Evolutionary conservation across 2,888 invertebrate species (phyloP).

Genomic region (Trachelus iudaicus): DNA sequence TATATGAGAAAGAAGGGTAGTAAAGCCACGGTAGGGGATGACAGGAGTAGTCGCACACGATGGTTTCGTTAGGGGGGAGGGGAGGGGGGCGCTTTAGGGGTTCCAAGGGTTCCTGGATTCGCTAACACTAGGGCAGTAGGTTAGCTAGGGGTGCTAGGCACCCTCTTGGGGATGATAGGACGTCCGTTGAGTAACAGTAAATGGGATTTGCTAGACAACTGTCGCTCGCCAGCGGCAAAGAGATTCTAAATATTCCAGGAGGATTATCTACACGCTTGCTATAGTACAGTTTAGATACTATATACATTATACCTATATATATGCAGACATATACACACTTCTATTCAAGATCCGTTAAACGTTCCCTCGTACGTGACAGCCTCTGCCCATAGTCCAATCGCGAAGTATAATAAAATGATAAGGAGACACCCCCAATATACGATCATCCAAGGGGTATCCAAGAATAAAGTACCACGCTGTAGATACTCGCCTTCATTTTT

Average conservation of each 20-base stretch:
- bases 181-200: conserved; percentile 44
- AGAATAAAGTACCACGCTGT: not conserved
- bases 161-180: conserved; percentile 39
- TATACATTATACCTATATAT: conserved; percentile 1
- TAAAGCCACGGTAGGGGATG: not conserved
- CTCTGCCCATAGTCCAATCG: not conserved
- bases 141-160: conserved; percentile 57
- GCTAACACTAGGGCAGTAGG: conserved; percentile 60
- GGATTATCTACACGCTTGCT: conserved; percentile 31
- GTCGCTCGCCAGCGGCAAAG: conserved; percentile 29
- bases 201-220: conserved; percentile 57
- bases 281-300: not conserved
- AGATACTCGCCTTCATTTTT: conserved; percentile 3
- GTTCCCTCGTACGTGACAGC: not conserved
- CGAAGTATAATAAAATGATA: not conserved
- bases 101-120: not conserved
- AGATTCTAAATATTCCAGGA: conserved; percentile 41
- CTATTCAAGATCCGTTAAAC: not conserved
- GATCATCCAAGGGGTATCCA: not conserved
- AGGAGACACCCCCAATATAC: not conserved
- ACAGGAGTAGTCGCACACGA: not conserved
- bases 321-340: not conserved
- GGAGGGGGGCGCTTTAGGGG: conserved; percentile 13
- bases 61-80: conserved; percentile 14
- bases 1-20: not conserved